Percentiles rank a stretch among this genome's conserved stretches.
phyloP scores from a whole-genome alignment of 1,140 invertebrate species.

The Megalopta genalis region DNA sequence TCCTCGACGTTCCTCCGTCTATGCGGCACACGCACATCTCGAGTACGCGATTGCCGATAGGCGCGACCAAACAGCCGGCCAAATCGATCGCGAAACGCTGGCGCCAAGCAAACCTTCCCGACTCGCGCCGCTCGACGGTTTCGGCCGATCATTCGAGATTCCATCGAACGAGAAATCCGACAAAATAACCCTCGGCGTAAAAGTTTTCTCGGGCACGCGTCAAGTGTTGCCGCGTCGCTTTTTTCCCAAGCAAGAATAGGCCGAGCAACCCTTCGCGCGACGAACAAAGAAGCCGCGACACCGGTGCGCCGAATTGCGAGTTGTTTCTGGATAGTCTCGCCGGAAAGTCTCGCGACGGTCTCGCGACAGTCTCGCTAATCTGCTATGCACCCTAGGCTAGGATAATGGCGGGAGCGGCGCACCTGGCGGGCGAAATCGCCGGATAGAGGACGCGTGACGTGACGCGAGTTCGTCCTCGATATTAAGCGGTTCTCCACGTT shows the following conservation, averaged over 20 bases:
- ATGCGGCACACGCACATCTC: too few species aligned
- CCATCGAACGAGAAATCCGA: neutral
- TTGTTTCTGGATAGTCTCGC: neutral
- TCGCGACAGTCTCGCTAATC: slow-evolving; percentile 44
- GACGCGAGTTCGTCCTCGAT: slow-evolving; percentile 2
- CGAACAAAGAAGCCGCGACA: neutral
- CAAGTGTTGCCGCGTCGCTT: neutral
- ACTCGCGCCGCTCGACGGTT: too few species aligned
- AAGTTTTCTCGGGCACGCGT: neutral
- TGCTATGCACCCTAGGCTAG: slow-evolving; percentile 48
- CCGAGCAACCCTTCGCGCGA: neutral
- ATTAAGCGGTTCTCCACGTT: neutral
- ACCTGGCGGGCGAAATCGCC: slow-evolving; percentile 41
- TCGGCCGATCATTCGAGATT: too few species aligned
- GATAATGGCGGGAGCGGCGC: slow-evolving; percentile 59
- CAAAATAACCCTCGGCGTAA: too few species aligned
- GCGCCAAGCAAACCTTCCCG: too few species aligned
- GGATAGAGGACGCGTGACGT: neutral
- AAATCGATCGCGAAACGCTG: too few species aligned
- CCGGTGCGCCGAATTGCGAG: neutral
- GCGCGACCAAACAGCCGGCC: too few species aligned
- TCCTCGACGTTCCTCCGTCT: too few species aligned
- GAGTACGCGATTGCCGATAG: too few species aligned
- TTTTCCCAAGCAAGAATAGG: neutral
- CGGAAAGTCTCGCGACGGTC: slow-evolving; percentile 5